Conservation (phyloP, 2,113 vertebrate species). For the Asarcornis scutulata region DNA sequence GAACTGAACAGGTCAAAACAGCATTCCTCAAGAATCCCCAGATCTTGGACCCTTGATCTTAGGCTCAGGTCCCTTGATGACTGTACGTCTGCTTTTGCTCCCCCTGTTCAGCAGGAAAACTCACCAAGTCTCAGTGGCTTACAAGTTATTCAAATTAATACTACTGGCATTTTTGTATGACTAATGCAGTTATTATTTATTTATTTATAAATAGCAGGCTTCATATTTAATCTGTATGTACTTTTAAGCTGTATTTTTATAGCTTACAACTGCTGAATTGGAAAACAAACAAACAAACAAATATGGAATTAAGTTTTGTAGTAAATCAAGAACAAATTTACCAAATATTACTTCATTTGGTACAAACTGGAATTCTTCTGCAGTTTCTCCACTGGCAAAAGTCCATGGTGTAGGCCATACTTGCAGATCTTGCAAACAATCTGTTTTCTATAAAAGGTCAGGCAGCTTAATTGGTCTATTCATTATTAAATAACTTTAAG, state of each 20-base stretch:
- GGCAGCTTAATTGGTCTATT: neutral
- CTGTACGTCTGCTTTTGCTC: neutral
- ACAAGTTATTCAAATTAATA: neutral
- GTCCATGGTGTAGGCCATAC: neutral
- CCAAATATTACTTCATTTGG: neutral
- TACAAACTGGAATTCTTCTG: neutral
- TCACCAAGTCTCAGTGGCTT: neutral
- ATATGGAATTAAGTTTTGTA: neutral
- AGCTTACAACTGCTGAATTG: neutral
- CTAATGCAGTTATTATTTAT: neutral
- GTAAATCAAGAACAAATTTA: neutral
- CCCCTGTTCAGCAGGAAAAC: neutral
- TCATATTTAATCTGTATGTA: neutral
- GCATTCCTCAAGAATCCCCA: neutral
- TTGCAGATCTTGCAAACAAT: neutral
- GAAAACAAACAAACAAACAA: neutral
- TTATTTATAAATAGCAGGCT: neutral
- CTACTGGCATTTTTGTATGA: neutral
- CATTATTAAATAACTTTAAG: neutral
- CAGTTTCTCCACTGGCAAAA: neutral
- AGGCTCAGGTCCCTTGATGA: neutral
- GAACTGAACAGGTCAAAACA: neutral
- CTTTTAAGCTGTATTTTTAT: neutral
- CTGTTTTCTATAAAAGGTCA: neutral
- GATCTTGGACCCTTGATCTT: neutral